Conservation (phyloP, 2,888 invertebrate genomes). For the Drosophila paranaensis region DNA sequence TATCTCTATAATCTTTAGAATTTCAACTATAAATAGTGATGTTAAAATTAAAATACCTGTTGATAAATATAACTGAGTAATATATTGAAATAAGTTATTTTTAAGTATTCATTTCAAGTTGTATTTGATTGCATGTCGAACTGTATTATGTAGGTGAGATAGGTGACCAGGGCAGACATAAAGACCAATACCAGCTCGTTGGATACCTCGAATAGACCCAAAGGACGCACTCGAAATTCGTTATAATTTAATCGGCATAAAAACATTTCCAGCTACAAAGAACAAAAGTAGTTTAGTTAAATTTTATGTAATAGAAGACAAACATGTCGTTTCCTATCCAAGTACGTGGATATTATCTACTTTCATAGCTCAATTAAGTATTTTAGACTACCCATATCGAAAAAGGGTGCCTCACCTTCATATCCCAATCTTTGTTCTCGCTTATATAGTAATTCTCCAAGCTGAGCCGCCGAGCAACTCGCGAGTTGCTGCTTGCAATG, state of each 20-base stretch:
- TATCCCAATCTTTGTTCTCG: slow-evolving; percentile 45
- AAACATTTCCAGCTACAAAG: slow-evolving; percentile 67
- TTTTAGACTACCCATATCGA: not conserved
- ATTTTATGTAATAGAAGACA: not conserved
- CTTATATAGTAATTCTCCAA: slow-evolving; percentile 58
- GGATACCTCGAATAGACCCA: slow-evolving; percentile 70
- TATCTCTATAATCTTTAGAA: too few relatives aligned
- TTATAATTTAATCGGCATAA: slow-evolving; percentile 57
- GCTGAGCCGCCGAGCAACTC: slow-evolving; percentile 44
- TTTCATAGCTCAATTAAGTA: not conserved
- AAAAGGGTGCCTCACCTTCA: slow-evolving; percentile 37
- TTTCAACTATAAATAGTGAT: too few relatives aligned
- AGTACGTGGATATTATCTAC: not conserved
- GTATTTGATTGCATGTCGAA: slow-evolving; percentile 33
- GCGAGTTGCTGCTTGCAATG: slow-evolving; percentile 46
- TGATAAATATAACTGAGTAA: too few relatives aligned
- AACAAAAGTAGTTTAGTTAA: not conserved
- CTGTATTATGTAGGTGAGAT: slow-evolving; percentile 65
- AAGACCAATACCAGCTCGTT: slow-evolving; percentile 67
- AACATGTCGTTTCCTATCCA: too few relatives aligned
- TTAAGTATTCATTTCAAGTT: not conserved
- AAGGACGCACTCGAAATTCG: slow-evolving; percentile 60
- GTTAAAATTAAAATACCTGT: too few relatives aligned
- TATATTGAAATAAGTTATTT: too few relatives aligned
- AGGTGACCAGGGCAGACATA: slow-evolving; percentile 67